Percentiles rank a stretch among this genome's conserved stretches.
phyloP scores from a whole-genome alignment of 1,140 invertebrate species.

The Oryctes rhinoceros region DNA sequence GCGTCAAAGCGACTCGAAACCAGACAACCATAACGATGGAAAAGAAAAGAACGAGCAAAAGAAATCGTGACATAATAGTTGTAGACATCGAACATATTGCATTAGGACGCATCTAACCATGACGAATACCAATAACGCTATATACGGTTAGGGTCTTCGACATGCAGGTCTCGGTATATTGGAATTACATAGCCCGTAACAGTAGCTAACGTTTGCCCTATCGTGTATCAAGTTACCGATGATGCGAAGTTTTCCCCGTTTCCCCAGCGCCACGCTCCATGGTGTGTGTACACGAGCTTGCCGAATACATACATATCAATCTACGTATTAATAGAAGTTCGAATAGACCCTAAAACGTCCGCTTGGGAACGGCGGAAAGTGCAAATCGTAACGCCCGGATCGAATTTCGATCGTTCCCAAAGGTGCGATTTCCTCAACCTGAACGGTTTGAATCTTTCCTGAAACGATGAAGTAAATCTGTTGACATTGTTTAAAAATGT shows the following conservation, averaged over 20 bases:
- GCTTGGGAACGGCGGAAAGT: not conserved
- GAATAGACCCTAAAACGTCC: not conserved
- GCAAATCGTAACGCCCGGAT: not conserved
- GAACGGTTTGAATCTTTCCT: not conserved
- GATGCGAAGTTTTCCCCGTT: not conserved
- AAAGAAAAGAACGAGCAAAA: too few species aligned
- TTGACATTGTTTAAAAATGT: too few species aligned
- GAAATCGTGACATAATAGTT: not conserved
- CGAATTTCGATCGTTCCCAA: not conserved
- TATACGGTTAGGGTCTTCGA: not conserved
- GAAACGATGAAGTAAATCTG: too few species aligned
- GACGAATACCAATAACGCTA: constrained; percentile 33
- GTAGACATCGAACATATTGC: constrained; percentile 28
- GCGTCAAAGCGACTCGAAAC: too few species aligned
- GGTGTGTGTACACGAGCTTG: too few species aligned
- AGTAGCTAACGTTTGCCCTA: not conserved
- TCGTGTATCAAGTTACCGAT: not conserved
- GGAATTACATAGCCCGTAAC: constrained; percentile 16
- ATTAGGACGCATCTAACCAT: not conserved
- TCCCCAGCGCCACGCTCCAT: not conserved
- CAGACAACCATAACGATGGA: too few species aligned
- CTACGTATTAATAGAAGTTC: not conserved
- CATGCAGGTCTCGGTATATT: not conserved
- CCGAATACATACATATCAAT: not conserved
- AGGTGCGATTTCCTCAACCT: not conserved